Evolutionary conservation across 2,797 vertebrate genomes (phyloP).

Genomic region (Typhlichthys eigenmanni): DNA sequence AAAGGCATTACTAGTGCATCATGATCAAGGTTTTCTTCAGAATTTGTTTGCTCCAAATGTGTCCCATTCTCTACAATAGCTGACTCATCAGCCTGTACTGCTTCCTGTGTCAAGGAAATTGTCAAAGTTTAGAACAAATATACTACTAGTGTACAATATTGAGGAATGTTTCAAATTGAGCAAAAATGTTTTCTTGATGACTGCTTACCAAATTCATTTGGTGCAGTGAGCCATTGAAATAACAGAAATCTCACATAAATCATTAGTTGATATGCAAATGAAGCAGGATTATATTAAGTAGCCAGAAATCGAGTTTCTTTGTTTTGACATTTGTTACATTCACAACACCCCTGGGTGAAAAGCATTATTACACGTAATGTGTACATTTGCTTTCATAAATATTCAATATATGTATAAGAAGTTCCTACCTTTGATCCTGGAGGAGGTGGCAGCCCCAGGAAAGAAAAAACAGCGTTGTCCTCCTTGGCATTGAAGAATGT

Average conservation of each 20-base stretch:
- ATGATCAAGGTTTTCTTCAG: slow-evolving; percentile 46
- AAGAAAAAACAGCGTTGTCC: slow-evolving; percentile 91
- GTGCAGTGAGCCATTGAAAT: too few species aligned
- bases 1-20: slow-evolving; percentile 69
- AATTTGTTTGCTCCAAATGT: slow-evolving; percentile 44
- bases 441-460: slow-evolving; percentile 91
- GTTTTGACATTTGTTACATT: neutral
- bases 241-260: too few species aligned
- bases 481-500: slow-evolving; percentile 98
- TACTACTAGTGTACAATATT: neutral
- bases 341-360: neutral
- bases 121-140: slow-evolving; percentile 36
- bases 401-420: neutral
- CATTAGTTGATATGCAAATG: slow-evolving; percentile 1
- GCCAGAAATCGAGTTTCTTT: neutral
- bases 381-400: neutral
- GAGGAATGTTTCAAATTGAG: neutral
- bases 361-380: neutral
- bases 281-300: neutral
- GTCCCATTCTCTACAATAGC: slow-evolving; percentile 75
- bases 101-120: slow-evolving; percentile 72
- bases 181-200: too few species aligned
- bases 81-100: slow-evolving; percentile 54
- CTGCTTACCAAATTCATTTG: too few species aligned
- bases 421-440: slow-evolving; percentile 89